Evolutionary conservation across 2,113 vertebrate genomes (phyloP), one percentile per base, ranked within the genome.

Genomic region (Ancistrus triradiatus): DNA sequence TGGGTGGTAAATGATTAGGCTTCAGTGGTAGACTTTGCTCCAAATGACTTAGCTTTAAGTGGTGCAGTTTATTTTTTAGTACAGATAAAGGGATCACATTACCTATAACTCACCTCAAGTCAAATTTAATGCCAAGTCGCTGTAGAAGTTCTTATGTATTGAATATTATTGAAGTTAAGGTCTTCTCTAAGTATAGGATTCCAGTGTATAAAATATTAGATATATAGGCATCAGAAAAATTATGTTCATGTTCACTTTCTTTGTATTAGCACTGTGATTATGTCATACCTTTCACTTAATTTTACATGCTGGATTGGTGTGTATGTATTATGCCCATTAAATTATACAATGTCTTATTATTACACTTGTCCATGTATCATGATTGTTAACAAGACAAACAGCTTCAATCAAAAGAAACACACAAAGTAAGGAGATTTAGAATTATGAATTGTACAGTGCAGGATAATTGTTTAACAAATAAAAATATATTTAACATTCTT

Each of bases 251-350:
- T 87, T 85, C 74, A 80, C 81, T 80, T 86, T 73, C 82, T 88
- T 81, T 74, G 82, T 87, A 82, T 83, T 68, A 81, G 76, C 85
- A 87, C 85, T 88, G 88, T 90, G 86, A 88, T 79, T 81, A 81
- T 82, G 49, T 61, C 62, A 75, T 84, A 82, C 69, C n/a, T 70
- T 69, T 75, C 74, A 82, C 69, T 86, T 88, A 11, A n/a, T n/a
- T 88, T 85, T 87, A 85, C 85, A 86, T 87, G 79, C 87, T 84
- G 63, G 61, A 74, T 62, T 75, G 80, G 69, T 83, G 82, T 87
- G 84, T 66, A 25, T 66, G 51, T 50, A 24, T 61, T 88, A 82
- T 77, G 78, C 70, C 83, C 81, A 86, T 86, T 86, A 88, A 89
- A 89, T 69, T 79, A 78, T 80, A 76, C 75, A 74, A 77, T 83